phyloP scores from a whole-genome alignment of 2,888 invertebrate species.

The Lithophane socia region DNA sequence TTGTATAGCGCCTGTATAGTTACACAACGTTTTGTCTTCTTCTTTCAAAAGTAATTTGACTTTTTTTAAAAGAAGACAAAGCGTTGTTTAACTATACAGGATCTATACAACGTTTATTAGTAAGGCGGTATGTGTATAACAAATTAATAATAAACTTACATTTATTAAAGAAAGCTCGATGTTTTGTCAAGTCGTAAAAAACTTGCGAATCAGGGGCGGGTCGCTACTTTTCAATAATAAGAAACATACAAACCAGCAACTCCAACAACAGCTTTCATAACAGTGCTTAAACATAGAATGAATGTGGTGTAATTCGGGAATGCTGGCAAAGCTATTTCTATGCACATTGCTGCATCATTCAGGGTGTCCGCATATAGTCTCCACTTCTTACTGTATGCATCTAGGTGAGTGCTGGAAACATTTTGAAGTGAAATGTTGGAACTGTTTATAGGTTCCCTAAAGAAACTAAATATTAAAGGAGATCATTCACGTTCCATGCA shows the following conservation, averaged over 20 bases:
- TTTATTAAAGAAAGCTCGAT: neutral
- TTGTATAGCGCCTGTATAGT: too few relatives aligned
- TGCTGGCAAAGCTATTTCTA: constrained; percentile 95
- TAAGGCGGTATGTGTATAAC: too few relatives aligned
- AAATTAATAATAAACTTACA: neutral
- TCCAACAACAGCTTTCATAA: constrained; percentile 96
- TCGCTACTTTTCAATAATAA: neutral
- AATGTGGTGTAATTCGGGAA: constrained; percentile 91
- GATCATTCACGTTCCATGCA: neutral
- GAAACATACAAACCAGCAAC: constrained; percentile 93
- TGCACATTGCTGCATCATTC: constrained; percentile 97
- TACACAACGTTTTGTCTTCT: too few relatives aligned
- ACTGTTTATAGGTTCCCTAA: neutral
- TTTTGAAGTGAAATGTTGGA: neutral
- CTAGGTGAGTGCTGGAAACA: constrained; percentile 92
- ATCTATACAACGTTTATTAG: too few relatives aligned
- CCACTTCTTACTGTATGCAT: constrained; percentile 98
- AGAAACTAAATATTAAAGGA: neutral
- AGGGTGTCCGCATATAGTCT: constrained; percentile 97
- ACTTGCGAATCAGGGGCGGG: too few relatives aligned
- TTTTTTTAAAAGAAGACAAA: too few relatives aligned
- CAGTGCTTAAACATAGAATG: constrained; percentile 93
- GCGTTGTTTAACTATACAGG: too few relatives aligned
- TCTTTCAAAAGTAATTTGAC: too few relatives aligned
- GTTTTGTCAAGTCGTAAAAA: neutral